These are phyloP conservation scores for Erebia ligea DNA, from an alignment of 2,888 invertebrate genomes.

Conservation along the genomic window DNA sequence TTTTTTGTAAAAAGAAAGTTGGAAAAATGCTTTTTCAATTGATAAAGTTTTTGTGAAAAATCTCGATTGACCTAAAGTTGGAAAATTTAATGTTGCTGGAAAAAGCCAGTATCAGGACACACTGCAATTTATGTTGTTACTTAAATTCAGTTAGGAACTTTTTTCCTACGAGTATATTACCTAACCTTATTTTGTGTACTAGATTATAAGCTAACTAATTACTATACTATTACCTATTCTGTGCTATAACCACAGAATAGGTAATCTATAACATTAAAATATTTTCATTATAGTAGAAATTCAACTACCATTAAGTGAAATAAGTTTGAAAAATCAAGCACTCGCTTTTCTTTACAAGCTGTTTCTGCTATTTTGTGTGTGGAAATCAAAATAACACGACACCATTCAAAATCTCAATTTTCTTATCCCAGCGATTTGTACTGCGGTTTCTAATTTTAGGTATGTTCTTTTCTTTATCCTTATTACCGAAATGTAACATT, in stretches of 20 bases:
- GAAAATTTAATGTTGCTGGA: slow-evolving; percentile 36
- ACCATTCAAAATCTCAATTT: too few species aligned
- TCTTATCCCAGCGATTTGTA: too few species aligned
- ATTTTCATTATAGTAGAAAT: slow-evolving; percentile 20
- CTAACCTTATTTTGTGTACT: slow-evolving; percentile 27
- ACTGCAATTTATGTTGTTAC: slow-evolving; percentile 41
- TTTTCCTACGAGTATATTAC: slow-evolving; percentile 33
- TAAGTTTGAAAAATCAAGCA: not conserved
- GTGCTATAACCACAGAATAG: too few species aligned
- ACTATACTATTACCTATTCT: too few species aligned
- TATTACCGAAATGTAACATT: too few species aligned
- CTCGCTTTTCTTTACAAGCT: not conserved
- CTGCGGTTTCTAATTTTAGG: too few species aligned
- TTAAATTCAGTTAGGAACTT: slow-evolving; percentile 39
- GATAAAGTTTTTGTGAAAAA: slow-evolving; percentile 15
- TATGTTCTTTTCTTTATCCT: too few species aligned
- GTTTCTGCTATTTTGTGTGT: not conserved
- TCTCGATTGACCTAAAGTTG: slow-evolving; percentile 15
- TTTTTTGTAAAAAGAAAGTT: not conserved
- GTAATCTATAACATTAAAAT: slow-evolving; percentile 30
- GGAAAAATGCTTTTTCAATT: not conserved
- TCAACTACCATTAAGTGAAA: slow-evolving; percentile 7
- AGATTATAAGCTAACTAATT: slow-evolving; percentile 15
- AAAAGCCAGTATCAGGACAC: slow-evolving; percentile 35
- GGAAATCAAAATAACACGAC: not conserved